A percentile compares a stretch with the other conserved stretches of the same genome.
Evolutionary conservation across 2,888 invertebrate genomes (phyloP).

Genomic region (Acanthosepion lycidas): DNA sequence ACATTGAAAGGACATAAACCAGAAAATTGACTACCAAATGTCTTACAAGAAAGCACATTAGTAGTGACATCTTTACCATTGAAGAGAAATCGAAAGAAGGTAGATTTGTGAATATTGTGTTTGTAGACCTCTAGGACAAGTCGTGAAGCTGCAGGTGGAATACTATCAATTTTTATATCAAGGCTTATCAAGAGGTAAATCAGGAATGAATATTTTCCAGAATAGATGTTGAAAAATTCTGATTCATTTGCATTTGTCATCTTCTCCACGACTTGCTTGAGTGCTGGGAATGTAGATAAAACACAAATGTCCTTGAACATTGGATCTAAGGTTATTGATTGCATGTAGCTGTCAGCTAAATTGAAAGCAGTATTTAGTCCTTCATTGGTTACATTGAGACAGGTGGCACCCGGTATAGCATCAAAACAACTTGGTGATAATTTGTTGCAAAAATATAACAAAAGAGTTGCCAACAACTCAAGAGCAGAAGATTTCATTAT

Average conservation of each 20-base stretch:
- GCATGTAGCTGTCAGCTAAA: background rate
- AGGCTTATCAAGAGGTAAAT: constrained; percentile 23
- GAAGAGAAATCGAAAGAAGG: constrained; percentile 24
- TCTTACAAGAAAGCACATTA: constrained; percentile 34
- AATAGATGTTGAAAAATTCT: constrained; percentile 15
- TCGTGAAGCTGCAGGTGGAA: background rate
- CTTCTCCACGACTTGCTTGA: background rate
- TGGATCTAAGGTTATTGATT: background rate
- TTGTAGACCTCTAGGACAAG: constrained; percentile 17
- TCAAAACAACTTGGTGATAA: constrained; percentile 24
- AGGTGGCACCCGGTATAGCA: background rate
- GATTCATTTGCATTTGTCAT: background rate
- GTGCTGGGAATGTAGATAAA: constrained; percentile 42
- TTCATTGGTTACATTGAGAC: background rate
- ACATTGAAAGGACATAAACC: constrained; percentile 35
- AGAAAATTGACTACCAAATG: background rate
- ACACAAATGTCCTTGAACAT: constrained; percentile 18
- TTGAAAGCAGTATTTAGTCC: background rate
- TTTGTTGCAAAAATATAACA: constrained; percentile 42
- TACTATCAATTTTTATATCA: background rate
- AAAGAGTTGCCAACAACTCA: background rate
- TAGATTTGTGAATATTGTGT: background rate
- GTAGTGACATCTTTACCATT: constrained; percentile 40
- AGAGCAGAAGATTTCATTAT: background rate
- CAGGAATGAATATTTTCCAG: background rate